Evolutionary conservation across 2,797 vertebrate species (phyloP).

Genomic region (Geotrypetes seraphini): DNA sequence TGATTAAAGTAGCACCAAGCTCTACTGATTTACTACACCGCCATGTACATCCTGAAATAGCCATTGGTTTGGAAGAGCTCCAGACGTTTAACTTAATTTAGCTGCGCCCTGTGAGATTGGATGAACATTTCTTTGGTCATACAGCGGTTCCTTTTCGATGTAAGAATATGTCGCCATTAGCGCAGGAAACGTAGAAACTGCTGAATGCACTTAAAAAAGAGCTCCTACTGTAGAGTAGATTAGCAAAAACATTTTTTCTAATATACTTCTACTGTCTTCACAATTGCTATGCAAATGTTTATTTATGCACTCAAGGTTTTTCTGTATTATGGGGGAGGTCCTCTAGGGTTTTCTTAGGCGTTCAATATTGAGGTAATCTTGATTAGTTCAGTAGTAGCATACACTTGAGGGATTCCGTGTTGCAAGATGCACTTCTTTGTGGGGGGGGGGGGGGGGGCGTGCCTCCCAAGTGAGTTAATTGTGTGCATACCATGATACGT

Average conservation of each 20-base stretch:
- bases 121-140: no score
- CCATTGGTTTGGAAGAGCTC: neutral
- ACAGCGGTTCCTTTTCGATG: no score
- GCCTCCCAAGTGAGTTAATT: no score
- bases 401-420: neutral
- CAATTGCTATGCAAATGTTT: slow-evolving; percentile 29
- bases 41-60: neutral
- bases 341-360: slow-evolving; percentile 6
- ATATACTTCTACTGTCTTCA: slow-evolving; percentile 7
- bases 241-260: no score
- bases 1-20: slow-evolving; percentile 7
- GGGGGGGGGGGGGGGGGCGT: no score
- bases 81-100: neutral
- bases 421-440: no score
- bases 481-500: no score
- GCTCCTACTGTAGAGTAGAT: no score
- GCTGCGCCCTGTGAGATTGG: no score
- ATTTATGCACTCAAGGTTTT: slow-evolving; percentile 5
- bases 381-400: neutral
- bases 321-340: neutral
- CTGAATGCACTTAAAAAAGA: no score
- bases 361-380: neutral
- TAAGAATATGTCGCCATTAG: no score
- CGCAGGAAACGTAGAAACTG: no score
- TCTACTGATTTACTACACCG: slow-evolving; percentile 1